These are phyloP conservation scores for Cyanoliseus patagonus DNA, from an alignment of 2,113 vertebrate genomes.

Conservation along the genomic window DNA sequence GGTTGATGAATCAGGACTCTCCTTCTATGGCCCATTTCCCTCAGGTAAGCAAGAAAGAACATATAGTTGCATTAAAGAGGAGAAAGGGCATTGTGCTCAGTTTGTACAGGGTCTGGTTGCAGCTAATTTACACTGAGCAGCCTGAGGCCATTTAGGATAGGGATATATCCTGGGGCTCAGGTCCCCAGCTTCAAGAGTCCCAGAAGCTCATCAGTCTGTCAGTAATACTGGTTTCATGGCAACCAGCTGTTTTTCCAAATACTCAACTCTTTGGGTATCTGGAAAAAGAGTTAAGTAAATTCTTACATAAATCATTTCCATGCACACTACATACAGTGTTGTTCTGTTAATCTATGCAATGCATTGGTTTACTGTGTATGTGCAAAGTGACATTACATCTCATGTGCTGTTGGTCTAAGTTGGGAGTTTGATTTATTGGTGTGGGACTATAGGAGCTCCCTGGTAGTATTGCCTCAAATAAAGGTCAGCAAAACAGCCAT, in stretches of 20 bases:
- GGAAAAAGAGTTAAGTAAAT: background rate
- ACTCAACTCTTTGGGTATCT: background rate
- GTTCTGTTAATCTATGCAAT: background rate
- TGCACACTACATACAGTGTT: background rate
- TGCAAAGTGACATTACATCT: background rate
- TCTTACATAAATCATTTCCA: background rate
- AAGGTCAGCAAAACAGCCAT: background rate
- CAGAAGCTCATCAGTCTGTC: background rate
- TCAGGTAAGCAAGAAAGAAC: background rate
- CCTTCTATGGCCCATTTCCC: background rate
- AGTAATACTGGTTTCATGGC: background rate
- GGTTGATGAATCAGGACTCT: background rate
- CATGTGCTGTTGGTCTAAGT: background rate
- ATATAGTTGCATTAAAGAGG: background rate
- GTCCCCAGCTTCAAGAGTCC: background rate
- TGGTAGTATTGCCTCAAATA: background rate
- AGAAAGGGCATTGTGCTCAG: background rate
- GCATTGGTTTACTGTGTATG: background rate
- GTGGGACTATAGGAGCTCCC: background rate
- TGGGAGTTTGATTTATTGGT: background rate
- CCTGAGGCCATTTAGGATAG: background rate
- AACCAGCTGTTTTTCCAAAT: background rate
- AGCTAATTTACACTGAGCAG: background rate
- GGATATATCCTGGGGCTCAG: fast-evolving
- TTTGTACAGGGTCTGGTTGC: background rate